Evolutionary conservation across 2,888 invertebrate genomes (phyloP).

Genomic region (Trichopria drosophilae): DNA sequence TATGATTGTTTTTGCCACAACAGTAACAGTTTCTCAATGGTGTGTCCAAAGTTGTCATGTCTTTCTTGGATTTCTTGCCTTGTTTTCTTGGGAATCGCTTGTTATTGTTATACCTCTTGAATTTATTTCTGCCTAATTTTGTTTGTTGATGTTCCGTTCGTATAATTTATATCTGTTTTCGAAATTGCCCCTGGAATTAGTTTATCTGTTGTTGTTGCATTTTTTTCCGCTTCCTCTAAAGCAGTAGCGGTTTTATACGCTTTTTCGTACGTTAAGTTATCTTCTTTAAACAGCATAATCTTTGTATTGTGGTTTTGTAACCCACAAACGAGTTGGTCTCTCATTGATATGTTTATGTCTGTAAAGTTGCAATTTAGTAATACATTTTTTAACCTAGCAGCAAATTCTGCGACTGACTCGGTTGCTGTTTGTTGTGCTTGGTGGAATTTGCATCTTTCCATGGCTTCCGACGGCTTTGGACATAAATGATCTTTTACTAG

Average conservation of each 20-base stretch:
- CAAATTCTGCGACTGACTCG: conserved; percentile 19
- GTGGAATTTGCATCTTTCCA: conserved; percentile 29
- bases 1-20: no score
- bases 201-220: no score
- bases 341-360: not conserved
- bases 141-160: no score
- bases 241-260: not conserved
- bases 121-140: no score
- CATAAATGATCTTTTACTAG: not conserved
- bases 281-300: not conserved
- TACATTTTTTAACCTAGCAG: not conserved
- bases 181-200: no score
- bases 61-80: no score
- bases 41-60: no score
- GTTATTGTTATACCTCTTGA: no score
- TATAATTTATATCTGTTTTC: no score
- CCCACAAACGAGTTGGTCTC: not conserved
- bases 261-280: not conserved
- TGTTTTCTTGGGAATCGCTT: no score
- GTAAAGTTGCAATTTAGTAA: conserved; percentile 11
- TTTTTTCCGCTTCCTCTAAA: not conserved
- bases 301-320: not conserved
- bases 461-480: not conserved
- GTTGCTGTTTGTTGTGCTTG: conserved; percentile 15
- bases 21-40: no score